Base-by-base conservation (phyloP, 2,113 vertebrate species). In the Labeo catla region DNA sequence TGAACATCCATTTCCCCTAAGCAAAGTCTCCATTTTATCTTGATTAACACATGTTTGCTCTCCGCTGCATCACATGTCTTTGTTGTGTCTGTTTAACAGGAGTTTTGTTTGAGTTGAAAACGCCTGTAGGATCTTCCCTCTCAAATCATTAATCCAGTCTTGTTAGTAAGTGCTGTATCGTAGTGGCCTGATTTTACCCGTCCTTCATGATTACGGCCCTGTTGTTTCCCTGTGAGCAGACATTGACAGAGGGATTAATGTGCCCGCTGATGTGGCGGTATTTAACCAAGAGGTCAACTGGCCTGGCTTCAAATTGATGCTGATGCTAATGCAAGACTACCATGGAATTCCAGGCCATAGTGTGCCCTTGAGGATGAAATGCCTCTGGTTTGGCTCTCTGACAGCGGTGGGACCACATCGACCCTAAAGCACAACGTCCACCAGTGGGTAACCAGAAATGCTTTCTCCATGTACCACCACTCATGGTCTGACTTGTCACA, bases 361-460 rank as follows among this genome's bases (percentile, higher is more conserved):
- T 74, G 10, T 76, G 34, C 34, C 10, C 72, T 85, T 85, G 11
- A 3, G n/a, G 36, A 59, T 72, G 73, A 61, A 83, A 86, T 83
- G 12, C 52, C 61, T 86, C 61, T 52, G 81, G 54, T 84, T 74
- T 52, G 76, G 39, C 43, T 74, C 8, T 54, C 52, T 74, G 45
- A 84, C 84, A 59, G 65, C 54, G 23, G 52, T 16, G 74, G 34
- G 23, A 76, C 81, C 76, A 66, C 23, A 79, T 39, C 34, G 36
- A 79, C 2, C 74, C 54, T 36, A 61, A 65, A 50, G 59, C 72
- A 63, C 72, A 87, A 49, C 12, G 72, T 57, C 70, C 59, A 49
- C 34, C 21, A n/a, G 21, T 8, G 45, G 50, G 66, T 80, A 59
- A 83, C 81, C 81, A 45, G 49, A 77, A 87, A 74, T 54, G 72